Evolutionary conservation across 2,113 vertebrate genomes (phyloP).

Genomic region (Ginglymostoma cirratum): DNA sequence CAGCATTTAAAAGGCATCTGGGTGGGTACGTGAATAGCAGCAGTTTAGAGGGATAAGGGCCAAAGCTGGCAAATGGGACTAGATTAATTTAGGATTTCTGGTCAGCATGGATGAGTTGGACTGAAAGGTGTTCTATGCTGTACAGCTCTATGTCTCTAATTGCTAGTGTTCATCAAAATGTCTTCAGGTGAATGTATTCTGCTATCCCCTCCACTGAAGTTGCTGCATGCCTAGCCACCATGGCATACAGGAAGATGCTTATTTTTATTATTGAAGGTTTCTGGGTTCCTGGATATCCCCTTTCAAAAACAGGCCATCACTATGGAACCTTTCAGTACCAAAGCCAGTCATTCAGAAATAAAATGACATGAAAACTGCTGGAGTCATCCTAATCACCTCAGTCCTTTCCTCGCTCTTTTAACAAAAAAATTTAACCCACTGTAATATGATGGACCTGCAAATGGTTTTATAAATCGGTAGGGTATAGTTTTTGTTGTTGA

Average conservation of each 20-base stretch:
- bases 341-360: not conserved
- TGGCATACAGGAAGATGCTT: not conserved
- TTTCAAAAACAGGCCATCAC: not conserved
- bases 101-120: too few species aligned
- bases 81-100: too few species aligned
- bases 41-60: too few species aligned
- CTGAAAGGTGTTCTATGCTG: too few species aligned
- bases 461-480: not conserved
- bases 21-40: too few species aligned
- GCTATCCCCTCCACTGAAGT: not conserved
- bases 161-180: not conserved
- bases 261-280: not conserved
- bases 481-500: not conserved
- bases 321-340: not conserved
- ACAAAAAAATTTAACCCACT: not conserved
- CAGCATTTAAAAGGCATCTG: too few species aligned
- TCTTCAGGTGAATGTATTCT: not conserved
- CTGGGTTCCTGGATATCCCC: not conserved
- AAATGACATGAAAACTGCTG: not conserved
- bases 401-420: not conserved
- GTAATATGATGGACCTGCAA: not conserved
- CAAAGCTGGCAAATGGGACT: too few species aligned
- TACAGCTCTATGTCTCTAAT: too few species aligned
- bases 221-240: not conserved
- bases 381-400: not conserved